Conservation (phyloP, 1,140 invertebrate species). For the Sarcophaga bullata region DNA sequence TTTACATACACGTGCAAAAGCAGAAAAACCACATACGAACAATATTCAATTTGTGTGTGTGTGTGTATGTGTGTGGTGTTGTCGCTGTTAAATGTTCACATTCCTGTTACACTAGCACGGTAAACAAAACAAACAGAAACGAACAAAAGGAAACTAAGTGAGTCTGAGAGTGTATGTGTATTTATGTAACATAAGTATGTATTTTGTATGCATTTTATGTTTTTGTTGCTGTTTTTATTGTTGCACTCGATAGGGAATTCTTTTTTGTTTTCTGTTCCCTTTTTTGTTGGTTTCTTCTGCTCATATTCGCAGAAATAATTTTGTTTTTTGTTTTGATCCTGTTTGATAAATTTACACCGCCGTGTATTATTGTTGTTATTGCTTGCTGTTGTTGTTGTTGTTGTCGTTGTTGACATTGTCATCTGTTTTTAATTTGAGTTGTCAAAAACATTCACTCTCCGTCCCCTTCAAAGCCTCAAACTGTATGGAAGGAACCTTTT, state of each 20-base stretch:
- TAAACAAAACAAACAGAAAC: too few relatives aligned
- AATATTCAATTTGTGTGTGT: background rate
- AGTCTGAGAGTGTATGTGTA: too few relatives aligned
- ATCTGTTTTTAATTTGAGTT: slow-evolving; percentile 38
- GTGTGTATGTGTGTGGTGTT: background rate
- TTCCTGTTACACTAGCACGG: background rate
- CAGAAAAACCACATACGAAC: background rate
- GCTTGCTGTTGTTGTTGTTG: background rate
- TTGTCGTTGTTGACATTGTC: slow-evolving; percentile 5
- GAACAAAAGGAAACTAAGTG: too few relatives aligned
- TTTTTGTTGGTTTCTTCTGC: background rate
- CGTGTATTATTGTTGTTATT: background rate
- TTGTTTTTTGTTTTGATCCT: background rate
- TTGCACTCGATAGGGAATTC: background rate
- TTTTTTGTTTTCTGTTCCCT: too few relatives aligned
- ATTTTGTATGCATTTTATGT: too few relatives aligned
- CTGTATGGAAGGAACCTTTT: background rate
- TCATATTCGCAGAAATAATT: background rate
- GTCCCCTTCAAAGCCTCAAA: background rate
- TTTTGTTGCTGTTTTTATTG: background rate
- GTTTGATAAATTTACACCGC: background rate
- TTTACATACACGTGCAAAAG: background rate
- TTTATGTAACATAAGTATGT: too few relatives aligned
- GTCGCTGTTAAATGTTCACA: background rate
- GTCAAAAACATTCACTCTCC: slow-evolving; percentile 28